Evolutionary conservation across 2,888 invertebrate species (phyloP).

Genomic region (Stenodera caucasica): DNA sequence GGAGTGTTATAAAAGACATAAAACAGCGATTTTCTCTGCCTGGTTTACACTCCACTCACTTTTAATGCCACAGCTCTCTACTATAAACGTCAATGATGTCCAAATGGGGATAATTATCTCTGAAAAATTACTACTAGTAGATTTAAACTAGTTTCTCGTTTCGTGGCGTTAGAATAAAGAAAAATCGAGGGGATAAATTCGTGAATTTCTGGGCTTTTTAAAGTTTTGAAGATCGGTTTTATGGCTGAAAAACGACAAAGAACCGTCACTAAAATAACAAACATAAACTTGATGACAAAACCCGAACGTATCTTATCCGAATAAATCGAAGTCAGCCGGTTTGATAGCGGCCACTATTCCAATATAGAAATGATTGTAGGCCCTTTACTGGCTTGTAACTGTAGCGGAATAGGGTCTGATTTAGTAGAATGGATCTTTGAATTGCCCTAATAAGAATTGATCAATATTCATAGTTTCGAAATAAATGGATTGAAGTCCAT

Average conservation of each 20-base stretch:
- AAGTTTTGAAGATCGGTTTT: not conserved
- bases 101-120: constrained; percentile 2
- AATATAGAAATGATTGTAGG: not conserved
- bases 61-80: constrained; percentile 2
- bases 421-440: constrained; percentile 21
- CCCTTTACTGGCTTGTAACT: not conserved
- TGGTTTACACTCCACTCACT: not conserved
- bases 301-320: not conserved
- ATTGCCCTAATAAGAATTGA: constrained; percentile 34
- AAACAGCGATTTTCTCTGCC: constrained; percentile 4
- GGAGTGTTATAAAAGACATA: constrained; percentile 2
- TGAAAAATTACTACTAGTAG: not conserved
- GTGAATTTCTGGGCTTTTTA: not conserved
- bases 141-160: not conserved
- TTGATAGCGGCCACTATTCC: not conserved
- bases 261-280: not conserved
- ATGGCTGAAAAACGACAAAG: not conserved
- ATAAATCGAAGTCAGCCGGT: not conserved
- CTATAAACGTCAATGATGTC: not conserved
- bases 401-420: not conserved
- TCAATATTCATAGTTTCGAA: constrained; percentile 41
- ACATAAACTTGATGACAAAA: constrained; percentile 3
- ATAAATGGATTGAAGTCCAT: constrained; percentile 41
- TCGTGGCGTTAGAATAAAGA: not conserved
- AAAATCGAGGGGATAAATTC: not conserved